Base-by-base conservation (phyloP, 2,888 invertebrate genomes). In the Pandemis cinnamomeana region DNA sequence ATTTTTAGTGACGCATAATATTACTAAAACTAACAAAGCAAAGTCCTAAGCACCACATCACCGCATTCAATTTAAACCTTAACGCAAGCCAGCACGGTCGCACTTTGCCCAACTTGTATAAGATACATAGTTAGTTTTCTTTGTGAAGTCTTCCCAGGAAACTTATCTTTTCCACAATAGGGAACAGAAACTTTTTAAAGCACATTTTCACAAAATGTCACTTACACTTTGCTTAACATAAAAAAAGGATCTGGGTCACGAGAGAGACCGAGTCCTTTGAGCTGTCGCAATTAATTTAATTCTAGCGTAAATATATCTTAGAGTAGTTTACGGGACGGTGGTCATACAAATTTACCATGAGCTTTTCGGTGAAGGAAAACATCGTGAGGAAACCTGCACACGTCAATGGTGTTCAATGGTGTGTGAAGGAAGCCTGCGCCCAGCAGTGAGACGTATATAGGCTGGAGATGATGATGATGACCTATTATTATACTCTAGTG, bases 161-260 rank as follows among this genome's bases (percentile, higher is more conserved):
- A 71, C 42, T 42, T 61, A 67, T 71, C 42, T 71, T 42, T 46
- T 63, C 27, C 41, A 20, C 15, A 71, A 67, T 67, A 11, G 48
- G 41, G 11, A 53, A 42, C 42, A 60, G 36, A 66, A 66, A 66
- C 36, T 55, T 73, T 64, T 73, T 68, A 58, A 63, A 72, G 63
- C 48, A 68, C 68, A 63, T 68, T 72, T 72, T 58, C 68, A 63
- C 63, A 64, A 27, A 69, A 69, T 69, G 72, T 73, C 69, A 73
- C 41, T 69, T 68, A 69, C 67, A 61, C 60, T 69, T 66, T 44
- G 60, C 66, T 66, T 13, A 51, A 48, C 63, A 69, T 51, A 69
- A 73, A 73, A 73, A 55, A 15, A 10, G 4, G 13, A 74, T 53
- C 53, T 70, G 53, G 73, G 70, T 74, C 73, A 53, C 66, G 53